Base-by-base conservation (phyloP, 2,888 invertebrate genomes). In the Physocephala rufipes region DNA sequence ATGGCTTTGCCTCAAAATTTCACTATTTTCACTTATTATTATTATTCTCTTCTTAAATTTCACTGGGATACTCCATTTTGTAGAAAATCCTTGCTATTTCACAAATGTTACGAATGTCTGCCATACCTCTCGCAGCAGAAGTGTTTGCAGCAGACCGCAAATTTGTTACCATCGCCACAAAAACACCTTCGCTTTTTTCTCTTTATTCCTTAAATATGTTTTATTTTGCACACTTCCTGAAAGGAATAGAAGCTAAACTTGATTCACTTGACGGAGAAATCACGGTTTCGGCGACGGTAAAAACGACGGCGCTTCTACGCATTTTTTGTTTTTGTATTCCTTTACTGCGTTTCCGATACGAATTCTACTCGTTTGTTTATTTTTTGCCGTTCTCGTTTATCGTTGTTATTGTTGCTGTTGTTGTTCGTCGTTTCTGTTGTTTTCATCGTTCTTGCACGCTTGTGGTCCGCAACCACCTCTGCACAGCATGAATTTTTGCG, bases 401-500 rank as follows among this genome's bases (percentile, higher is more conserved):
- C 67, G 47, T 58, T n/a, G 64, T 24, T 51, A 26, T 55, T 21
- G 26, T n/a, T 67, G 67, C 24, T 62, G 67, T 70, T 70, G 70
- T 66, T 63, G 69, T 65, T 63, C 55, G 15, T 7, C 24, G 30
- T 53, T 47, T 59, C 49, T 61, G 16, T 70, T 68, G 64, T 59
- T 70, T 72, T 73, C 67, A 64, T 74, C 73, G 74, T 75, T 77
- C 73, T 75, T 69, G 74, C 80, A 80, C 79, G 82, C 79, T 79
- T 80, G 76, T 76, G 80, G 81, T 83, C 84, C 84, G 84, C 83
- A 81, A 84, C 83, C 83, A 84, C 84, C 84, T 85, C 86, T 85
- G 84, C 84, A 85, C 85, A 83, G 85, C 83, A 84, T 84, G 86
- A 85, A 85, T 84, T 85, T 85, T 85, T 84, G 84, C 85, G 86